These are phyloP conservation scores for Lutjanus argentimaculatus DNA, from an alignment of 2,797 vertebrate species.

Conservation along the genomic window DNA sequence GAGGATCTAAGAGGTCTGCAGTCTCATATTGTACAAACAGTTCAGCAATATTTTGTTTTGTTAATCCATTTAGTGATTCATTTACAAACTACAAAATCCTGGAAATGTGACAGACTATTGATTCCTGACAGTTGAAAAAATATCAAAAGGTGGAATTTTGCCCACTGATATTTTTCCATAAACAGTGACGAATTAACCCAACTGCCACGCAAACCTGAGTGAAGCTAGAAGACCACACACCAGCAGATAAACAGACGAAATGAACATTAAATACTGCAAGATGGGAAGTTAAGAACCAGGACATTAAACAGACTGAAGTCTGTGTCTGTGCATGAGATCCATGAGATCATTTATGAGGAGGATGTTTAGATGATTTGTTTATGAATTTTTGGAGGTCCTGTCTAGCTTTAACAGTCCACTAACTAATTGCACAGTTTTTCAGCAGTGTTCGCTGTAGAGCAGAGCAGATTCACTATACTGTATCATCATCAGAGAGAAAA, in stretches of 20 bases:
- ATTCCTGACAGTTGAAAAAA: background rate
- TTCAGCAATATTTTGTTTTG: no score
- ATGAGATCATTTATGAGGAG: conserved; percentile 1
- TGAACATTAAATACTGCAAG: conserved; percentile 19
- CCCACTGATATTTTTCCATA: background rate
- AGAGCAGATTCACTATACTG: background rate
- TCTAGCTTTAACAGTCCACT: conserved; percentile 24
- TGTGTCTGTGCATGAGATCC: conserved; percentile 4
- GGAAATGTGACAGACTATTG: background rate
- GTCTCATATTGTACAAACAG: no score
- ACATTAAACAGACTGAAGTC: conserved; percentile 34
- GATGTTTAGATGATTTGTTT: conserved; percentile 42
- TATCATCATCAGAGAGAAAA: background rate
- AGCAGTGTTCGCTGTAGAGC: background rate
- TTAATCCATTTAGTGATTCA: no score
- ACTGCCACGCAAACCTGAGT: background rate
- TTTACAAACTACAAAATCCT: background rate
- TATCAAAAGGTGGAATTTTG: background rate
- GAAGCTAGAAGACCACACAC: conserved; percentile 13
- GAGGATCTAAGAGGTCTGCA: no score
- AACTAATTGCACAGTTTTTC: conserved; percentile 1
- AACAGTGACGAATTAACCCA: background rate
- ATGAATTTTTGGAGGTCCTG: conserved; percentile 30
- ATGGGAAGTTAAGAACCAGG: conserved; percentile 7
- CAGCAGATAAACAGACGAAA: conserved; percentile 19